Evolutionary conservation across 2,113 vertebrate species (phyloP).

Genomic region (Menura novaehollandiae): DNA sequence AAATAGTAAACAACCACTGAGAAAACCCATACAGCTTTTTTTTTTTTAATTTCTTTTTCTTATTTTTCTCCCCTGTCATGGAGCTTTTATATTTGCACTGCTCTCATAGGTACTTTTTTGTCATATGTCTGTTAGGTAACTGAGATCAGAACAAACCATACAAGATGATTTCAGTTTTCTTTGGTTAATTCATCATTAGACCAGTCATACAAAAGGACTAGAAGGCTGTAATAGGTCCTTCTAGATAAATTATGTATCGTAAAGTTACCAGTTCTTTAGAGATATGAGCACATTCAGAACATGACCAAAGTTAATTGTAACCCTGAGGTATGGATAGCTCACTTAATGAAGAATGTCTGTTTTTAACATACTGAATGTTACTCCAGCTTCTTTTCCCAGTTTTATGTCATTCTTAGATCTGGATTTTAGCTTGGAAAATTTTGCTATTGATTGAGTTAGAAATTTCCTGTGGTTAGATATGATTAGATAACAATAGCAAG

Average conservation of each 20-base stretch:
- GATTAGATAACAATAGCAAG: not conserved
- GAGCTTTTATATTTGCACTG: not conserved
- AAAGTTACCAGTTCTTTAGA: not conserved
- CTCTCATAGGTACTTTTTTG: not conserved
- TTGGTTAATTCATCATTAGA: not conserved
- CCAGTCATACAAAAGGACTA: not conserved
- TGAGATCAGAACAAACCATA: not conserved
- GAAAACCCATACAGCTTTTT: not conserved
- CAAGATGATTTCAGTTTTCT: not conserved
- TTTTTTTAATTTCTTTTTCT: not conserved
- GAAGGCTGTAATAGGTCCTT: not conserved
- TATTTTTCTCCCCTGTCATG: not conserved
- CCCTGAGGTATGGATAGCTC: not conserved
- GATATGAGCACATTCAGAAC: not conserved
- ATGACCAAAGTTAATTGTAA: not conserved
- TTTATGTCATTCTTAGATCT: not conserved
- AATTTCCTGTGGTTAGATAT: not conserved
- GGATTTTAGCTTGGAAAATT: not conserved
- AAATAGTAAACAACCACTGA: slow-evolving; percentile 82
- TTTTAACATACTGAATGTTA: not conserved
- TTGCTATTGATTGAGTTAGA: not conserved
- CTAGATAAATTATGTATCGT: not conserved
- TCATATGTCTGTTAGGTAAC: not conserved
- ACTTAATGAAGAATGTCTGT: not conserved
- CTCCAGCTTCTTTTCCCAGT: not conserved